These are phyloP conservation scores for Campoletis raptor DNA, from an alignment of 2,888 invertebrate genomes.

Conservation along the genomic window DNA sequence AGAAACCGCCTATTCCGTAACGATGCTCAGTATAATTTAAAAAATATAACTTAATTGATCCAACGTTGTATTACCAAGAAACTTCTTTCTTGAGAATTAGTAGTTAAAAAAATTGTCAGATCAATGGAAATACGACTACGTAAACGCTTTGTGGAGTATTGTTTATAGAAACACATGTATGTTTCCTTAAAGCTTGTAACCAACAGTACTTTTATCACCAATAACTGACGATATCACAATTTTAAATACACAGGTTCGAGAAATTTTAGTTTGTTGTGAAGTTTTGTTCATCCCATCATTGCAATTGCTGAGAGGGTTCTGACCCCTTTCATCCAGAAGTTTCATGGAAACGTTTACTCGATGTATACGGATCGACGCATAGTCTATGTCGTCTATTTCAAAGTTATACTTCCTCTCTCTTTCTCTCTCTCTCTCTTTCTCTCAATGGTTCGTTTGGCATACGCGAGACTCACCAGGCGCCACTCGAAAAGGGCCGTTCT, in stretches of 20 bases:
- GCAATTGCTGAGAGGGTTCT: constrained; percentile 12
- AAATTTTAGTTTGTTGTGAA: constrained; percentile 21
- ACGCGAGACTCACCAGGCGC: constrained; percentile 43
- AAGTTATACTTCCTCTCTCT: constrained; percentile 58
- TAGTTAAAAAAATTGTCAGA: neutral
- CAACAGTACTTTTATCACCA: neutral
- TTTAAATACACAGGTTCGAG: constrained; percentile 25
- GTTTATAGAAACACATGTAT: neutral
- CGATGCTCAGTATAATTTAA: neutral
- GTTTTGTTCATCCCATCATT: constrained; percentile 26
- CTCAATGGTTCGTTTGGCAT: neutral
- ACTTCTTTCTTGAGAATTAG: neutral
- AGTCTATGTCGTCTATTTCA: constrained; percentile 51
- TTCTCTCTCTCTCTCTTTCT: constrained; percentile 54
- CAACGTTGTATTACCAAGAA: neutral
- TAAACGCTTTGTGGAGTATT: neutral
- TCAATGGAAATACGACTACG: neutral
- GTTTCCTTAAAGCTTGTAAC: neutral
- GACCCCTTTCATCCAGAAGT: constrained; percentile 28
- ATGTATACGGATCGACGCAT: constrained; percentile 17
- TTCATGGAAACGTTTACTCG: constrained; percentile 43
- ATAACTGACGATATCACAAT: neutral
- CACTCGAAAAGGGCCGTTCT: constrained; percentile 70
- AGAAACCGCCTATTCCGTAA: neutral
- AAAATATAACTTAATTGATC: neutral